phyloP scores from a whole-genome alignment of 2,113 vertebrate genomes.

The Turnix velox region DNA sequence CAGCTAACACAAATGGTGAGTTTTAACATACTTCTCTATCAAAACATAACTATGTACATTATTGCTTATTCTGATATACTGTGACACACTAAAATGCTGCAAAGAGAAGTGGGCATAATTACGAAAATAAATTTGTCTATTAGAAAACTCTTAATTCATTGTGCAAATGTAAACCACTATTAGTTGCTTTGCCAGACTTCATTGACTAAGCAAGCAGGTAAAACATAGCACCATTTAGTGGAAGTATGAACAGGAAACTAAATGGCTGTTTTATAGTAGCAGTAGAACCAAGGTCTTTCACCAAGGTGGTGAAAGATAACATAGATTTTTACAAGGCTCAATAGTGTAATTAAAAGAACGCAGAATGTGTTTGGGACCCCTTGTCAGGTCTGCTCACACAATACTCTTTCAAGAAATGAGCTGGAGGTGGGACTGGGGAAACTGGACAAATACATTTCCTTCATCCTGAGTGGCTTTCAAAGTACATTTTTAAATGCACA shows the following conservation, averaged over 20 bases:
- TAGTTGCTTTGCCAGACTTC: neutral
- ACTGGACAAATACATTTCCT: neutral
- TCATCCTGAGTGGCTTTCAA: neutral
- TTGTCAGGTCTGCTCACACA: neutral
- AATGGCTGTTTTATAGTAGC: neutral
- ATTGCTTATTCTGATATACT: neutral
- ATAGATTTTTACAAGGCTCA: neutral
- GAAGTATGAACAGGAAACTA: neutral
- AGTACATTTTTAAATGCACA: neutral
- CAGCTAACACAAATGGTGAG: slow-evolving; percentile 90
- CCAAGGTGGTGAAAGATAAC: neutral
- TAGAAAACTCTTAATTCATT: neutral
- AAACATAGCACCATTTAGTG: neutral
- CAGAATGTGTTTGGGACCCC: neutral
- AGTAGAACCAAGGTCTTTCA: neutral
- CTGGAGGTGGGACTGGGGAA: rapidly evolving
- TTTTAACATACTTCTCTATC: neutral
- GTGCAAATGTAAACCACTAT: neutral
- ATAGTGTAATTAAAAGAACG: neutral
- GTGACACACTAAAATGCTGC: neutral
- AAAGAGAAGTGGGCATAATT: neutral
- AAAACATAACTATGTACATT: neutral
- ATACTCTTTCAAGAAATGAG: neutral
- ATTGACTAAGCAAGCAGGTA: neutral
- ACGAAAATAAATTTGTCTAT: neutral